Evolutionary conservation across 2,797 vertebrate genomes (phyloP).

Genomic region (Macroramphosus scolopax): DNA sequence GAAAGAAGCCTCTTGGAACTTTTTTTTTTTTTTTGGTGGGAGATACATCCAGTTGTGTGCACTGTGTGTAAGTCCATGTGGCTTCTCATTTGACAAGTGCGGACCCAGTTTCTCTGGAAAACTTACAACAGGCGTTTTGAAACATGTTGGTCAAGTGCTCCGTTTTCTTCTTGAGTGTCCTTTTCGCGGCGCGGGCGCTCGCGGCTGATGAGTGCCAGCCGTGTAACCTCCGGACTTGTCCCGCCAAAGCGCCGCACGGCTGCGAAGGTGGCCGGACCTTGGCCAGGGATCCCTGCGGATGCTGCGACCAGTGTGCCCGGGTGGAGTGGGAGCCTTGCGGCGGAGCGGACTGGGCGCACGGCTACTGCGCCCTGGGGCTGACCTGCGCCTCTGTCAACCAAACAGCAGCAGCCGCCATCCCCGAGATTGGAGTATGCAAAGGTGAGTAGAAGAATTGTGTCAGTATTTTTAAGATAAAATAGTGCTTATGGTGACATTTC

Average conservation of each 20-base stretch:
- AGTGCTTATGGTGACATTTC: too few species aligned
- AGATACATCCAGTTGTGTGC: conserved; percentile 5
- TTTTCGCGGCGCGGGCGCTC: conserved; percentile 62
- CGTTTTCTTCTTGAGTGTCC: conserved; percentile 54
- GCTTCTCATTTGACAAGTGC: conserved; percentile 30
- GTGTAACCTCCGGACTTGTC: conserved; percentile 73
- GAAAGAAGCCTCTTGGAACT: conserved; percentile 41
- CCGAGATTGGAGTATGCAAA: conserved; percentile 80
- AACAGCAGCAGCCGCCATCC: conserved; percentile 60
- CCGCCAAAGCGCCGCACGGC: conserved; percentile 47
- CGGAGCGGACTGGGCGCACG: conserved; percentile 75
- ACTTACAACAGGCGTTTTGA: conserved; percentile 11
- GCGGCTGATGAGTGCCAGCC: conserved; percentile 71
- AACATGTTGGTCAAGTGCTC: conserved; percentile 67
- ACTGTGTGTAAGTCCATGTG: conserved; percentile 32
- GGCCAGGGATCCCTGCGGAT: conserved; percentile 79
- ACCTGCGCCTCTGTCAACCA: conserved; percentile 75
- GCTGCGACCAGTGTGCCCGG: conserved; percentile 77
- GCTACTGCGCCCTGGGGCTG: conserved; percentile 80
- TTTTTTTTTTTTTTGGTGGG: conserved; percentile 23
- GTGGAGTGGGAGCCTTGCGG: conserved; percentile 80
- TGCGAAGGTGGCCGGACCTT: conserved; percentile 71
- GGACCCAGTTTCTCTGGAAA: conserved; percentile 28
- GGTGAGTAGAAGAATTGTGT: conserved; percentile 53
- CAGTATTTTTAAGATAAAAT: too few species aligned